phyloP scores from a whole-genome alignment of 2,113 vertebrate genomes.

The Myotis davidii region DNA sequence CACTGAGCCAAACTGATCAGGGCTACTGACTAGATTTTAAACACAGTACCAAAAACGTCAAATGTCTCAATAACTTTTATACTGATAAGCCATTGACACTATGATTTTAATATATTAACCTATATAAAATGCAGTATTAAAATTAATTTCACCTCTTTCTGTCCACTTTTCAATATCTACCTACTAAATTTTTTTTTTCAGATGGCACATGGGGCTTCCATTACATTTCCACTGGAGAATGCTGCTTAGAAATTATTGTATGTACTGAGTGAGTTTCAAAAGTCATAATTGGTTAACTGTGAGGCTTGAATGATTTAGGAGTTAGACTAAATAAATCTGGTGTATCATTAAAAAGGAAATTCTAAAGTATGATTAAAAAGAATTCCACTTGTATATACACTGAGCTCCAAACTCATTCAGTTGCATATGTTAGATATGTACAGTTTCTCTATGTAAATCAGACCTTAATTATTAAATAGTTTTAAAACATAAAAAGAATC shows the following conservation, averaged over 20 bases:
- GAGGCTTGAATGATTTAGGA: background rate
- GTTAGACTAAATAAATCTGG: constrained; percentile 37
- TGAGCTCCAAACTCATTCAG: background rate
- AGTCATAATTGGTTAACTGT: background rate
- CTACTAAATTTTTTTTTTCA: background rate
- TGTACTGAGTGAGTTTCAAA: background rate
- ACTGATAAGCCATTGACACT: background rate
- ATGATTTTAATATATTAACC: background rate
- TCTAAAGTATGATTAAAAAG: background rate
- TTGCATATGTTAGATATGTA: background rate
- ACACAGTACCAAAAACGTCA: background rate
- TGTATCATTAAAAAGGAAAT: background rate
- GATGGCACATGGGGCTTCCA: background rate
- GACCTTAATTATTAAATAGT: background rate
- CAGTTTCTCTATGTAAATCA: background rate
- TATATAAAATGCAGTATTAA: background rate
- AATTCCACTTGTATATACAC: background rate
- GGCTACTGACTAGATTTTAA: background rate
- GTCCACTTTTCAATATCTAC: background rate
- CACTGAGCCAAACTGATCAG: too few species aligned
- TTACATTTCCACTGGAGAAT: background rate
- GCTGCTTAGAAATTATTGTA: background rate
- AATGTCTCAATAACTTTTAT: background rate
- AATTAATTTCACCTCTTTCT: constrained; percentile 20
- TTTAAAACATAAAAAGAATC: background rate